Evolutionary conservation across 2,888 invertebrate species (phyloP).

Genomic region (Spisula subtruncata): DNA sequence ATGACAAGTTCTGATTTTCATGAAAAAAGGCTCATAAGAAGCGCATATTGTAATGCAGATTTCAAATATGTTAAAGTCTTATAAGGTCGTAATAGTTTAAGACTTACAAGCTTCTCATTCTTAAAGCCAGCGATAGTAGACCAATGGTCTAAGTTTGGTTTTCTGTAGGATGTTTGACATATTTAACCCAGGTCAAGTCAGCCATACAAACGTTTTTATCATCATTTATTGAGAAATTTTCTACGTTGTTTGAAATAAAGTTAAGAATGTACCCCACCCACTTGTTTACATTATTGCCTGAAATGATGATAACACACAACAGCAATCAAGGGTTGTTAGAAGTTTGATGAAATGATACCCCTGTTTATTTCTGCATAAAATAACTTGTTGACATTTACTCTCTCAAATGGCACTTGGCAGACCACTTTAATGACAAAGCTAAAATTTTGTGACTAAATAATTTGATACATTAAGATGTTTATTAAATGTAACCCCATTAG

Average conservation of each 20-base stretch:
- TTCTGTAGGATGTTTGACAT: not conserved
- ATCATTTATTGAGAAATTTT: not conserved
- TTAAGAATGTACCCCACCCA: constrained; percentile 17
- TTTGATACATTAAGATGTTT: too few species aligned
- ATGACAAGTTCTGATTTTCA: too few species aligned
- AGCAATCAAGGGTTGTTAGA: not conserved
- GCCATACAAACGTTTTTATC: not conserved
- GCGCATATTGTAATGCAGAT: too few species aligned
- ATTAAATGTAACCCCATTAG: too few species aligned
- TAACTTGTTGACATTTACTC: constrained; percentile 16
- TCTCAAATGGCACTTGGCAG: not conserved
- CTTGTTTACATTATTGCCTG: constrained; percentile 2
- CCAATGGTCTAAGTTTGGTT: not conserved
- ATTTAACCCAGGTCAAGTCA: not conserved
- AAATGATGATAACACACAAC: not conserved
- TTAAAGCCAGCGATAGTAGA: too few species aligned
- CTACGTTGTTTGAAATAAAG: not conserved
- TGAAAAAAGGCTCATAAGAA: too few species aligned
- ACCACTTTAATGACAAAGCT: constrained; percentile 11
- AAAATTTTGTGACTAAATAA: not conserved
- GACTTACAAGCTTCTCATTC: too few species aligned
- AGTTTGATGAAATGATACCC: not conserved
- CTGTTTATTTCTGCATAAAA: constrained; percentile 6
- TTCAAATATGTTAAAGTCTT: too few species aligned
- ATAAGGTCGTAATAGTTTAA: too few species aligned